Percentiles rank a stretch among this genome's conserved stretches.
These are phyloP conservation scores for Anhinga rufa DNA, from an alignment of 2,113 vertebrate genomes.

Conservation along the genomic window DNA sequence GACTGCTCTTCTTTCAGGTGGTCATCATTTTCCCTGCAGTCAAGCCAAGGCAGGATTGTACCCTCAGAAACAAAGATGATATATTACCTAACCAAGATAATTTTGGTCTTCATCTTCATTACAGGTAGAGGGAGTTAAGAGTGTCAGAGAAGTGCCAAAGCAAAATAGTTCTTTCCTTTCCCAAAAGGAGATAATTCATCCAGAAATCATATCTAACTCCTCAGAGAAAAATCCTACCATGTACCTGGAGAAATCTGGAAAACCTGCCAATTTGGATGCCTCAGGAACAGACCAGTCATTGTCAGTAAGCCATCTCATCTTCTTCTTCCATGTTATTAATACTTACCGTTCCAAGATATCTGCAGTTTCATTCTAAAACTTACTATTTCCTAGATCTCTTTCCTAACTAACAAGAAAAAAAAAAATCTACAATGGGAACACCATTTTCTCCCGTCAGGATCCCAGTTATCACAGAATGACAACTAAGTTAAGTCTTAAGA, in stretches of 20 bases:
- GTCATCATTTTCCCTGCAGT: not conserved
- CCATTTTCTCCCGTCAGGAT: not conserved
- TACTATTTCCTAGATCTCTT: not conserved
- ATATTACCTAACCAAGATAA: not conserved
- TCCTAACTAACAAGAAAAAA: not conserved
- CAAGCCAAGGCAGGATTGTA: not conserved
- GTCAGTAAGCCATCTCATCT: not conserved
- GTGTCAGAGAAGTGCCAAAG: not conserved
- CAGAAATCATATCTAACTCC: not conserved
- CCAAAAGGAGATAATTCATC: not conserved
- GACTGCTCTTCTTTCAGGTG: not conserved
- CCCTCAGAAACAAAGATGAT: not conserved
- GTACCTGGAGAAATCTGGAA: not conserved
- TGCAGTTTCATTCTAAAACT: not conserved
- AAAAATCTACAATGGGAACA: not conserved
- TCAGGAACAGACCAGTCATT: not conserved
- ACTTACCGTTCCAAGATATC: not conserved
- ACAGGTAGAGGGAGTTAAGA: not conserved
- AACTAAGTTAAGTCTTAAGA: not conserved
- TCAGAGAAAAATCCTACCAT: not conserved
- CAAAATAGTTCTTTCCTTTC: not conserved
- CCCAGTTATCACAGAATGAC: not conserved
- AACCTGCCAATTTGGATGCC: not conserved
- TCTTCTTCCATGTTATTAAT: not conserved
- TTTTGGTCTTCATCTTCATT: not conserved